These are phyloP conservation scores for Melanerpes formicivorus DNA, from an alignment of 2,113 vertebrate genomes.

Conservation along the genomic window DNA sequence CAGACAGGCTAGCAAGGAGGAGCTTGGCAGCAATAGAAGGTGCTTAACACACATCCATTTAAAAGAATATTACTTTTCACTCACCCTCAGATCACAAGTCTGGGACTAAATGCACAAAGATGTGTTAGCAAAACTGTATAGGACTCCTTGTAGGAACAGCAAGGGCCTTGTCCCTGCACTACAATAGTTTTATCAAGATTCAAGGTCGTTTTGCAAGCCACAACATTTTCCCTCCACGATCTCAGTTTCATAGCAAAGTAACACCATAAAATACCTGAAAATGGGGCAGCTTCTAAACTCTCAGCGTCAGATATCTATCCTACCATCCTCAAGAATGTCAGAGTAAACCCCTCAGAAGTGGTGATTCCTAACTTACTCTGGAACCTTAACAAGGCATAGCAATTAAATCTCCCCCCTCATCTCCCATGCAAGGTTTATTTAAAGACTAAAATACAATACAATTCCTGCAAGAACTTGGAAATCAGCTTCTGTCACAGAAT, in stretches of 20 bases:
- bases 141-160: not conserved
- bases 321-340: not conserved
- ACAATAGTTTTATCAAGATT: not conserved
- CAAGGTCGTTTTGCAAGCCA: not conserved
- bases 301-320: not conserved
- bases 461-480: not conserved
- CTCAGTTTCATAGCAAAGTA: not conserved
- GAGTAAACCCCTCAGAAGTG: not conserved
- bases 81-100: not conserved
- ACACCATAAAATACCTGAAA: not conserved
- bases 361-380: not conserved
- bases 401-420: accelerated
- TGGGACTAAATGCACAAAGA: not conserved
- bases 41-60: not conserved
- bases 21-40: not conserved
- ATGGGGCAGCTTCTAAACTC: not conserved
- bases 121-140: not conserved
- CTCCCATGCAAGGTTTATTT: not conserved
- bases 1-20: not conserved
- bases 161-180: not conserved
- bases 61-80: not conserved
- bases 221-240: not conserved
- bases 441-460: not conserved
- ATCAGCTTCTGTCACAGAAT: not conserved
- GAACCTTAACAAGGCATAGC: not conserved